phyloP scores from a whole-genome alignment of 2,888 invertebrate genomes.

The Bombylius major region DNA sequence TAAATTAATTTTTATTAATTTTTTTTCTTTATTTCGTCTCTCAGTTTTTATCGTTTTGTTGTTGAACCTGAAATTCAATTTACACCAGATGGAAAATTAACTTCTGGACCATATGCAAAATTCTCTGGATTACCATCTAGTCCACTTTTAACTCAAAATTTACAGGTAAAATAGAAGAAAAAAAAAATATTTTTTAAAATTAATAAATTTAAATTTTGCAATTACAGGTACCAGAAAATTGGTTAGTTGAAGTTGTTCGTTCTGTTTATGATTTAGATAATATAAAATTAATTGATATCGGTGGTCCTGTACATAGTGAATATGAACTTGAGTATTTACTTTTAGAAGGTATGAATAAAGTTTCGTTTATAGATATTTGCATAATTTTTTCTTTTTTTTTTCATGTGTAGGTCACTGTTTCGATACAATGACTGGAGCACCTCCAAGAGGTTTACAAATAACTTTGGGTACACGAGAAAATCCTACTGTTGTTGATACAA shows the following conservation, averaged over 20 bases:
- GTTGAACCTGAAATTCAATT: conserved; percentile 83
- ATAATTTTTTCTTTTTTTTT: background rate
- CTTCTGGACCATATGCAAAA: conserved; percentile 66
- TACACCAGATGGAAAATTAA: conserved; percentile 50
- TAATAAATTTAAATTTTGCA: background rate
- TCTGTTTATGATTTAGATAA: conserved; percentile 96
- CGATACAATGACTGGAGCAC: conserved; percentile 79
- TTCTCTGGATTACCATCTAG: conserved; percentile 86
- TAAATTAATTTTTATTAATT: too few relatives aligned
- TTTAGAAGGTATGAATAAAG: conserved; percentile 46
- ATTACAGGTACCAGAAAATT: conserved; percentile 77
- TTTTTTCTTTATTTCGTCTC: background rate
- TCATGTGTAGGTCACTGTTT: conserved; percentile 67
- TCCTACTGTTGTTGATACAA: conserved; percentile 81
- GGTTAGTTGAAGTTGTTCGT: conserved; percentile 86
- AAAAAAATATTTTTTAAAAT: background rate
- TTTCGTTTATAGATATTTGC: background rate
- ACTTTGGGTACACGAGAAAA: conserved; percentile 73
- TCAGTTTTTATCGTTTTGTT: conserved; percentile 92
- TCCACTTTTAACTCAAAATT: conserved; percentile 78
- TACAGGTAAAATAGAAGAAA: conserved; percentile 34
- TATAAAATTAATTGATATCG: conserved; percentile 86
- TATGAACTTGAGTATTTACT: conserved; percentile 91
- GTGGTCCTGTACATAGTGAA: conserved; percentile 80
- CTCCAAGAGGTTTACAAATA: conserved; percentile 94